These are phyloP conservation scores for Mustelus asterias DNA, from an alignment of 2,113 vertebrate species.

Conservation along the genomic window DNA sequence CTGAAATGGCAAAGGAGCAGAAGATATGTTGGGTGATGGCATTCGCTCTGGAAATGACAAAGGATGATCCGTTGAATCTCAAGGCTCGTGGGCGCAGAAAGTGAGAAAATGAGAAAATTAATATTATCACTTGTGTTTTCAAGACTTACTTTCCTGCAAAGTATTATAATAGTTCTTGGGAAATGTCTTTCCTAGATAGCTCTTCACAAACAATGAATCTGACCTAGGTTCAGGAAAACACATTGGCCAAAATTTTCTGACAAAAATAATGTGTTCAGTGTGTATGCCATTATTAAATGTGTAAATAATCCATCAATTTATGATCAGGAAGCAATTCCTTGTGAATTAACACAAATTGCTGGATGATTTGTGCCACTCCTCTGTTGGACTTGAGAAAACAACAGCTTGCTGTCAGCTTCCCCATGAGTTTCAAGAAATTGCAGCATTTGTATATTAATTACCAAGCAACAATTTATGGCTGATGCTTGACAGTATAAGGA, in stretches of 20 bases:
- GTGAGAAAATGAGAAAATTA: no score
- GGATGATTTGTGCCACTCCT: background rate
- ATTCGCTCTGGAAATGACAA: background rate
- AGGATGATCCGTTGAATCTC: background rate
- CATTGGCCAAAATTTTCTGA: background rate
- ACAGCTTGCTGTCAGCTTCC: background rate
- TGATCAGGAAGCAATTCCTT: background rate
- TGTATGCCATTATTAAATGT: background rate
- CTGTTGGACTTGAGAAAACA: background rate
- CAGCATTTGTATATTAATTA: background rate
- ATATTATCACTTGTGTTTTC: no score
- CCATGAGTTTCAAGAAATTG: background rate
- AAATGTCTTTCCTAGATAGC: no score
- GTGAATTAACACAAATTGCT: background rate
- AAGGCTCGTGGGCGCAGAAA: no score
- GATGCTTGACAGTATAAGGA: background rate
- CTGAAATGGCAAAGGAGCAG: no score
- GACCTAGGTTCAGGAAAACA: no score
- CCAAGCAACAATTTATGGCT: background rate
- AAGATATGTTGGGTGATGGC: background rate
- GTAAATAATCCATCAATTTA: background rate
- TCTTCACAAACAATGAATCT: no score
- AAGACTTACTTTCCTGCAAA: background rate
- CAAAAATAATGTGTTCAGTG: background rate
- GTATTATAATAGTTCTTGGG: background rate